Base-by-base conservation (phyloP, 1,140 invertebrate species). In the Caenorhabditis briggsae region DNA sequence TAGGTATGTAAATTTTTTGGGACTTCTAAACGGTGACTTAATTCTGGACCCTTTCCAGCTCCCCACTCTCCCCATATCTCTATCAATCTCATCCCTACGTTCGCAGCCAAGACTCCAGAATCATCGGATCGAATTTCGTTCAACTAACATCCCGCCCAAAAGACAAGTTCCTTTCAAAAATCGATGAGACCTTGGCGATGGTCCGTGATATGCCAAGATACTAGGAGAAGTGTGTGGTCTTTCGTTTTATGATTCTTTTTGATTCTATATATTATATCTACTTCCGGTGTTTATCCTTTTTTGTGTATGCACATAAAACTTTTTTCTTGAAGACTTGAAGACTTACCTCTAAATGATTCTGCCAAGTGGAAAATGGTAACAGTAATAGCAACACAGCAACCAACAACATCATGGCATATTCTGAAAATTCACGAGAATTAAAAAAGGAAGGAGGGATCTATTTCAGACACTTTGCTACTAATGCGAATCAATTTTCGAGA, bases 11-110 rank as follows among this genome's bases (percentile, higher is more conserved):
- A 1, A 11, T 6, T 48, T 50, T 0, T 50, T 50, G 50, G 16
- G n/a, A n/a, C n/a, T n/a, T n/a, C n/a, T n/a, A n/a, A n/a, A n/a
- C n/a, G 48, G 48, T 11, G 50, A 8, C 16, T 84, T 8, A 61
- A 9, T 41, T 65, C 7, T 58, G 9, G 20, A 6, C 41, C 43
- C 41, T 20, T 74, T 88, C 61, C 82, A 89, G 88, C 84, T 89
- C 88, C 18, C 88, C 88, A 20, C 85, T 89, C n/a, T 89, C 88
- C 12, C 88, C 88, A 20, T 89, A 89, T 53, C 82, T 89, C 86
- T 89, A 89, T 59, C 88, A 88, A 70, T 43, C 41, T 14, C 88
- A 89, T 50, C 84, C 88, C 12, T 89, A 89, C 82, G 88, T 89
- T 16, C 84, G 86, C 25, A 84, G 55, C n/a, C 87, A 89, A 53